These are phyloP conservation scores for Seriola aureovittata DNA, from an alignment of 2,113 vertebrate genomes.

Conservation along the genomic window DNA sequence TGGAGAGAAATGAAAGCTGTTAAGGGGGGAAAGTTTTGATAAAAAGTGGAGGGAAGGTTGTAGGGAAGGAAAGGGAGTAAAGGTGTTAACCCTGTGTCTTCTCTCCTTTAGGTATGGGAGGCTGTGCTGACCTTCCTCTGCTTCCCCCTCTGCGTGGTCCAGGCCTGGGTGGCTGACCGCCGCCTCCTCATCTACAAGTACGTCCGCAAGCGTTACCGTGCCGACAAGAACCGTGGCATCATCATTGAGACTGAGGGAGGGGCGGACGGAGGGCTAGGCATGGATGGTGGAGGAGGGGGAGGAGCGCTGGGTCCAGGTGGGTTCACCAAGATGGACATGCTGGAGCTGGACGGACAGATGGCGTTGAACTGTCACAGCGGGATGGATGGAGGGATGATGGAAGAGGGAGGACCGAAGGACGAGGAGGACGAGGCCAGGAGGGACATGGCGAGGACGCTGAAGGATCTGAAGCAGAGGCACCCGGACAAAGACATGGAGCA, in stretches of 20 bases:
- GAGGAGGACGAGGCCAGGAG: slow-evolving; percentile 85
- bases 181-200: slow-evolving; percentile 89
- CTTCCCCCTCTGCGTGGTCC: slow-evolving; percentile 87
- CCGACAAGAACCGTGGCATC: slow-evolving; percentile 85
- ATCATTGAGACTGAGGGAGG: slow-evolving; percentile 87
- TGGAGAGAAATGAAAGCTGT: not conserved
- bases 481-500: slow-evolving; percentile 91
- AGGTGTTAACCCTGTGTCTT: not conserved
- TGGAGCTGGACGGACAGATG: slow-evolving; percentile 85
- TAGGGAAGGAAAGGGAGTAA: not conserved
- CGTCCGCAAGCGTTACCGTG: slow-evolving; percentile 85
- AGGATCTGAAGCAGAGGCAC: slow-evolving; percentile 88
- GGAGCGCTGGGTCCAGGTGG: slow-evolving; percentile 72
- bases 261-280: slow-evolving; percentile 54
- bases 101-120: slow-evolving; percentile 84
- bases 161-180: slow-evolving; percentile 89
- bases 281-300: slow-evolving; percentile 58
- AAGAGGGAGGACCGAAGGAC: slow-evolving; percentile 76
- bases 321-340: slow-evolving; percentile 86
- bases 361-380: slow-evolving; percentile 80
- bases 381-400: slow-evolving; percentile 74
- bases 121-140: slow-evolving; percentile 86
- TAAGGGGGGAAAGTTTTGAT: not conserved
- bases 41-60: not conserved
- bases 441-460: slow-evolving; percentile 88